These are phyloP conservation scores for Cheilosia scutellata DNA, from an alignment of 2,888 invertebrate species.

Conservation along the genomic window DNA sequence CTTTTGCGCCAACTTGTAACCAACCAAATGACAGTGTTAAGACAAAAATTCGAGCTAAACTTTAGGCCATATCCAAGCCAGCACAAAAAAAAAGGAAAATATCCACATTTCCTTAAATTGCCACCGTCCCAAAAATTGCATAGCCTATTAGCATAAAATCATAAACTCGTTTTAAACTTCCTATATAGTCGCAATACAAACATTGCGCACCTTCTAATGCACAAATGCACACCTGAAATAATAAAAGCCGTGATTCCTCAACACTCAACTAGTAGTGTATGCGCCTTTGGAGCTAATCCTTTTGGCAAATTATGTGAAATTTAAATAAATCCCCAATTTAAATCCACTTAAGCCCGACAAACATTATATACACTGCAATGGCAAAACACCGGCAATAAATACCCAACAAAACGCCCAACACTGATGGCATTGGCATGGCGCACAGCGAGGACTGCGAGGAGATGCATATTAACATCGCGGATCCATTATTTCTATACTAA, in stretches of 20 bases:
- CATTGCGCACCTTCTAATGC: neutral
- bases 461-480: constrained; percentile 36
- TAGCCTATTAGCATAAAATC: neutral
- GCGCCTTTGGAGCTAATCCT: constrained; percentile 43
- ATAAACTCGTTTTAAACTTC: neutral
- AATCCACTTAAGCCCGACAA: constrained; percentile 64
- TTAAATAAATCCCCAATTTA: constrained; percentile 71
- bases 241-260: constrained; percentile 10
- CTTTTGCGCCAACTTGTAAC: no score
- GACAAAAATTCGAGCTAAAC: no score
- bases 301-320: constrained; percentile 65
- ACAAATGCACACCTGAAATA: constrained; percentile 30
- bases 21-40: no score
- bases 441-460: neutral
- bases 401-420: constrained; percentile 43
- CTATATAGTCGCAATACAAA: neutral
- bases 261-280: neutral
- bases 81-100: no score
- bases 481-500: constrained; percentile 16
- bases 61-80: no score
- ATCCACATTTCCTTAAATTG: no score
- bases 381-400: constrained; percentile 46
- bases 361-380: constrained; percentile 6
- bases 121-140: no score
- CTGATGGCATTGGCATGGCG: neutral